Evolutionary conservation across 1,140 invertebrate genomes (phyloP).

Genomic region (Drosophila insularis): DNA sequence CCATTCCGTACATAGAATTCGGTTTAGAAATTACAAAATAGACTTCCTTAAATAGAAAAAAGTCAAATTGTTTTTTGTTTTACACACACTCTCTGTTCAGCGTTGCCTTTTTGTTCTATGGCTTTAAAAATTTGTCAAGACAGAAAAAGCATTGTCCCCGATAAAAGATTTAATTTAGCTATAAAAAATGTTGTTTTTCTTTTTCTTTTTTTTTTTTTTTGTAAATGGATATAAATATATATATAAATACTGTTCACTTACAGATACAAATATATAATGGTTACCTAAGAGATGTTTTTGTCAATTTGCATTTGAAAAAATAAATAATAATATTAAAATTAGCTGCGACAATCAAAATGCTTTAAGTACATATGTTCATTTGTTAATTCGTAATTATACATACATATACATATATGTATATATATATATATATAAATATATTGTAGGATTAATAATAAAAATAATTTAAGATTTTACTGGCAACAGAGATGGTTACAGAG

Average conservation of each 20-base stretch:
- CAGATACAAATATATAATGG: conserved; percentile 39
- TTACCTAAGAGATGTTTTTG: conserved; percentile 58
- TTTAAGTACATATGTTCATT: conserved; percentile 71
- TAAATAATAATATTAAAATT: conserved; percentile 34
- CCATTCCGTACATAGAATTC: conserved; percentile 16
- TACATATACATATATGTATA: conserved; percentile 15
- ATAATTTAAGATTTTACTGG: conserved; percentile 65
- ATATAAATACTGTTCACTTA: conserved; percentile 81
- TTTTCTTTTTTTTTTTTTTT: not conserved
- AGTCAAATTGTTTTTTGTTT: conserved; percentile 25
- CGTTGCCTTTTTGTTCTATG: conserved; percentile 10
- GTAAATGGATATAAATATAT: conserved; percentile 67
- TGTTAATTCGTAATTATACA: conserved; percentile 22
- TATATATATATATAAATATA: conserved; percentile 1
- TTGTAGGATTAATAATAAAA: conserved; percentile 33
- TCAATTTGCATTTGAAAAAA: conserved; percentile 18
- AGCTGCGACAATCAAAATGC: conserved; percentile 42
- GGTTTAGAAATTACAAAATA: conserved; percentile 10
- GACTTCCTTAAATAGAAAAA: conserved; percentile 16
- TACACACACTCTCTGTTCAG: conserved; percentile 21
- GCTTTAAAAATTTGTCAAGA: conserved; percentile 59
- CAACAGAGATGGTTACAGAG: conserved; percentile 58
- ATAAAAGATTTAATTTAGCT: conserved; percentile 75
- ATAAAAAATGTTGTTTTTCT: conserved; percentile 52
- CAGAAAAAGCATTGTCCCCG: conserved; percentile 59